These are phyloP conservation scores for Coregonus clupeaformis DNA, from an alignment of 2,113 vertebrate species.

Conservation along the genomic window DNA sequence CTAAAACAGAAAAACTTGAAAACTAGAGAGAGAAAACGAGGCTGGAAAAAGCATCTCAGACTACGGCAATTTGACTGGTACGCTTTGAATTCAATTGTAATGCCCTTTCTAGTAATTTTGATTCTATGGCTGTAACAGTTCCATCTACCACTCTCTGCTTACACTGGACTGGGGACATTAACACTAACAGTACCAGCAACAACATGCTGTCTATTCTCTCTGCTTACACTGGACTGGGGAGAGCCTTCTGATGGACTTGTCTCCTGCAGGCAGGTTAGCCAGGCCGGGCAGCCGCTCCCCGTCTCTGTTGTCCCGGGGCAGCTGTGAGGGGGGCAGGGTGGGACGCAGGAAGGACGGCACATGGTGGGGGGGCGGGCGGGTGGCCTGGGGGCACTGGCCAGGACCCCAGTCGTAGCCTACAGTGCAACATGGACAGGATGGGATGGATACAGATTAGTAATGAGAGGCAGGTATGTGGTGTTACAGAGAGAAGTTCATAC, in stretches of 20 bases:
- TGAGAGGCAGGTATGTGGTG: background rate
- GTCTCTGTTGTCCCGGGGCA: background rate
- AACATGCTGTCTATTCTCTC: too few species aligned
- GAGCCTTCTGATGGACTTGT: conserved; percentile 1
- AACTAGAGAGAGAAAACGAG: too few species aligned
- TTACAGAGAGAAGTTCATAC: background rate
- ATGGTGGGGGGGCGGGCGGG: background rate
- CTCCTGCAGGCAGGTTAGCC: background rate
- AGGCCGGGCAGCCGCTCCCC: background rate
- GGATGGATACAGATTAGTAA: too few species aligned
- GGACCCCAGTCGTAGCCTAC: conserved; percentile 2
- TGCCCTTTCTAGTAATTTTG: too few species aligned
- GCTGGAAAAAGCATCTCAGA: too few species aligned
- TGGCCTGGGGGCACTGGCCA: background rate
- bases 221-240: conserved; percentile 23
- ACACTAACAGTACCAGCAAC: too few species aligned
- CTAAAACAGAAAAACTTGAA: background rate
- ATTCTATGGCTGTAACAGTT: too few species aligned
- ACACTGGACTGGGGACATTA: too few species aligned
- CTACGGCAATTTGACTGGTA: too few species aligned
- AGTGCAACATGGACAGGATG: background rate
- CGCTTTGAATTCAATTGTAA: too few species aligned
- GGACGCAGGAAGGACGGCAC: background rate
- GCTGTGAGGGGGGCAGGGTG: background rate
- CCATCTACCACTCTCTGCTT: too few species aligned